Base-by-base conservation (phyloP, 2,888 invertebrate genomes). In the Cistogaster globosa region DNA sequence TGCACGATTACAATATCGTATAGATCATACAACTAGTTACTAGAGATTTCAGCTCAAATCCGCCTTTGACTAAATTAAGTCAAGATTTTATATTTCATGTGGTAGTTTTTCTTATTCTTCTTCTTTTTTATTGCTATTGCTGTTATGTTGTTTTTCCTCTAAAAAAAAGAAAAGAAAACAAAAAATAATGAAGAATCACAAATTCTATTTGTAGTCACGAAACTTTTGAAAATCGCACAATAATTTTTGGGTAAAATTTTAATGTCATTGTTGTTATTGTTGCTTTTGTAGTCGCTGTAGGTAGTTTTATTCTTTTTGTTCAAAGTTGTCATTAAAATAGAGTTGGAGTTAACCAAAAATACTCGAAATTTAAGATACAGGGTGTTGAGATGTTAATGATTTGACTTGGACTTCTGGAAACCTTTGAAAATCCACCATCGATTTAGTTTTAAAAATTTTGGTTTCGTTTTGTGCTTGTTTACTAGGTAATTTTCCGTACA, bases 41-140 rank as follows among this genome's bases (percentile, higher is more conserved):
- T 55, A 53, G 22, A 38, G 51, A 18, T 76, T 63, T 14, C 8
- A 63, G 69, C 51, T 67, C 58, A 22, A 55, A 55, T 69, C 53
- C 62, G 67, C 68, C 76, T 71, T 36, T 71, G 82, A 83, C 82
- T 83, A 77, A 83, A 83, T 83, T 83, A 77, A 83, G 82, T 83
- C 82, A 72, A 77, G 62, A 76, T 48, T 63, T 74, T 62, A 9
- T 53, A 20, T 38, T 80, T 71, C 38, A 65, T 65, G 65, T 68
- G 9, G 42, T 48, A 6, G 48, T 53, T 32, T 7, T 63, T 16
- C n/a, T 42, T 20, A 32, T 9, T 53, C 20, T 38, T 75, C 8
- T 16, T 57, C 45, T 75, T 45, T 1, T 55, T 48, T 3, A 26
- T 48, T 53, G n/a, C 6, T 32, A 12, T 32, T 51, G 22, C 32